Percentiles rank a stretch among this genome's conserved stretches.
Conservation (phyloP, 2,797 vertebrate genomes). For the Dromococcyx pavoninus region DNA sequence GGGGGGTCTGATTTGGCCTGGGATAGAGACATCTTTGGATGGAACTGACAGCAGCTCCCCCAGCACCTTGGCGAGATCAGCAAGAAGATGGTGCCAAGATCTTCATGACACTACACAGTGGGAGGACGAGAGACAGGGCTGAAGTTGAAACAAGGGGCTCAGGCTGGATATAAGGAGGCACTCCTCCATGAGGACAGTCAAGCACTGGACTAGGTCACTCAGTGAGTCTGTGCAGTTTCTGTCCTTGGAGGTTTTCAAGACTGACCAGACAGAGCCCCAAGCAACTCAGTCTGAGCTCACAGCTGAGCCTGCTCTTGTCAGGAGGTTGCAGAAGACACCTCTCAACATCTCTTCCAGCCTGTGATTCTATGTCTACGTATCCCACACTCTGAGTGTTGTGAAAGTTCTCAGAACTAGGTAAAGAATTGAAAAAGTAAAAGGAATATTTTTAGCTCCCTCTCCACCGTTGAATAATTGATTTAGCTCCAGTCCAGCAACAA, state of each 20-base stretch:
- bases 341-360: not conserved
- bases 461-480: not conserved
- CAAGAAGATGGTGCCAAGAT: not conserved
- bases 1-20: not conserved
- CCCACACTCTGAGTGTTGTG: not conserved
- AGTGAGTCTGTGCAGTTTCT: not conserved
- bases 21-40: not conserved
- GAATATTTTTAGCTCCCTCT: not conserved
- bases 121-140: not conserved
- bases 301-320: not conserved
- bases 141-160: not conserved
- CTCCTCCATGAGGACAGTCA: not conserved
- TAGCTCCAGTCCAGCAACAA: not conserved
- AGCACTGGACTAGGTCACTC: not conserved
- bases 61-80: rapidly evolving
- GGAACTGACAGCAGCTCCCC: not conserved
- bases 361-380: not conserved
- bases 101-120: not conserved
- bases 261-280: not conserved
- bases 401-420: not conserved
- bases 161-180: not conserved
- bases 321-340: not conserved
- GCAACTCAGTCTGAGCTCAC: not conserved
- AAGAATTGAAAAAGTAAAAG: not conserved
- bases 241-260: not conserved